Base-by-base conservation (phyloP, 2,797 vertebrate genomes). In the Loris lydekkerianus region DNA sequence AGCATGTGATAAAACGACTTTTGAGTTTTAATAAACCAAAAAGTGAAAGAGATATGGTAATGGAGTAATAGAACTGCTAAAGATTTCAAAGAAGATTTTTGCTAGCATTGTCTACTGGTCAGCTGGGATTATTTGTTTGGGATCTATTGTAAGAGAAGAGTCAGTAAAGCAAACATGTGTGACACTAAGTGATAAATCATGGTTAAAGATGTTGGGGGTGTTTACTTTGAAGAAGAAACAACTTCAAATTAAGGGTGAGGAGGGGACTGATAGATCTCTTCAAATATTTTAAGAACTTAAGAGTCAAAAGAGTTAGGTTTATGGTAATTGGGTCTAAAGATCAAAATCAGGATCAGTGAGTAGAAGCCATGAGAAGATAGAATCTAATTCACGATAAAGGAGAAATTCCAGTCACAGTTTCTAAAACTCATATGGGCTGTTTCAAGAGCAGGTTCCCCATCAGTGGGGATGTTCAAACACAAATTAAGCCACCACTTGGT, bases 1-100 rank as follows among this genome's bases (percentile, higher is more conserved):
- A 78, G 72, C 86, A 92, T 96, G 96, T 87, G 89, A 94, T 90
- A 82, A 96, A 95, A 93, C 72, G 80, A 96, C 81, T 91, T 96
- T 88, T 23, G 34, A 86, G 89, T 94, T 97, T 98, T 96, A 98
- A 97, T 97, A 97, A 97, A 95, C 87, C 29, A 20, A 94, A 94
- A 93, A 90, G 76, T 94, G 92, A 86, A 91, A 97, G 78, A 80
- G 80, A 75, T 95, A 93, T 70, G 85, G 87, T 94, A 69, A 95
- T 87, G 37, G 65, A 93, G 96, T 96, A 96, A 97, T 97, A 95
- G 84, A 93, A 91, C 53, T 80, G 77, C 27, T 93, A 73, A 94
- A 65, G 9, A 69, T 70, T 95, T 92, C 40, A 49, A 61, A 91
- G 92, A 86, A 53, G 2, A 78, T 88, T 81, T 80, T 80, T 93